Percentiles rank a stretch among this genome's conserved stretches.
phyloP scores from a whole-genome alignment of 2,888 invertebrate species.

The Tetrapedia diversipes region DNA sequence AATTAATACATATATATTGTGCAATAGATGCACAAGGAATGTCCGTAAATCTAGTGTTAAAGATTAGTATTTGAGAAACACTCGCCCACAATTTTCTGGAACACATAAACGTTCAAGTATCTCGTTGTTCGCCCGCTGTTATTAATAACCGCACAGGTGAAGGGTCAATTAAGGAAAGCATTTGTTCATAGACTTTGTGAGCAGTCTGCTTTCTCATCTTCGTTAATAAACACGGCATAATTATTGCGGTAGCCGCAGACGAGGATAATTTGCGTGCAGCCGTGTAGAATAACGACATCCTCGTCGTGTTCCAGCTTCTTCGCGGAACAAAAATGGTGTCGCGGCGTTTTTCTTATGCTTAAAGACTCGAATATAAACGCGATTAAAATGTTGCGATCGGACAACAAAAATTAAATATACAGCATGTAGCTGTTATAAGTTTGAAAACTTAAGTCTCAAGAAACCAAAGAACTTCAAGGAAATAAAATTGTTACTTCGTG shows the following conservation, averaged over 20 bases:
- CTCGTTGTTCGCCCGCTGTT: too few relatives aligned
- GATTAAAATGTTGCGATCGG: too few relatives aligned
- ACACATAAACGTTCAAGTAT: not conserved
- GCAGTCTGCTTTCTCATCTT: not conserved
- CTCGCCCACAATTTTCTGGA: not conserved
- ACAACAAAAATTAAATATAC: too few relatives aligned
- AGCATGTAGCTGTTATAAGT: too few relatives aligned
- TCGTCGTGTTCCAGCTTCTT: not conserved
- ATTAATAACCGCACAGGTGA: not conserved
- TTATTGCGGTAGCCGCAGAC: not conserved
- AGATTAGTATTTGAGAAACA: too few relatives aligned
- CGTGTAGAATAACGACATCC: constrained; percentile 4
- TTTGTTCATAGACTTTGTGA: not conserved
- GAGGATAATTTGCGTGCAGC: not conserved
- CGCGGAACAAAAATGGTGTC: not conserved
- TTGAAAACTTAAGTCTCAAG: too few relatives aligned
- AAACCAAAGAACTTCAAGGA: too few relatives aligned
- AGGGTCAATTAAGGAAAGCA: not conserved
- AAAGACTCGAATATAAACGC: not conserved
- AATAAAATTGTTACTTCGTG: too few relatives aligned
- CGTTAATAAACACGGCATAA: constrained; percentile 25
- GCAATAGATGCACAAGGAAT: too few relatives aligned
- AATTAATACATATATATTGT: too few relatives aligned
- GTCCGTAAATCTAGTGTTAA: too few relatives aligned
- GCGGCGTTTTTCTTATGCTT: not conserved